Evolutionary conservation across 2,888 invertebrate species (phyloP), one percentile per base, ranked within the genome.

Genomic region (Venusia cambrica): DNA sequence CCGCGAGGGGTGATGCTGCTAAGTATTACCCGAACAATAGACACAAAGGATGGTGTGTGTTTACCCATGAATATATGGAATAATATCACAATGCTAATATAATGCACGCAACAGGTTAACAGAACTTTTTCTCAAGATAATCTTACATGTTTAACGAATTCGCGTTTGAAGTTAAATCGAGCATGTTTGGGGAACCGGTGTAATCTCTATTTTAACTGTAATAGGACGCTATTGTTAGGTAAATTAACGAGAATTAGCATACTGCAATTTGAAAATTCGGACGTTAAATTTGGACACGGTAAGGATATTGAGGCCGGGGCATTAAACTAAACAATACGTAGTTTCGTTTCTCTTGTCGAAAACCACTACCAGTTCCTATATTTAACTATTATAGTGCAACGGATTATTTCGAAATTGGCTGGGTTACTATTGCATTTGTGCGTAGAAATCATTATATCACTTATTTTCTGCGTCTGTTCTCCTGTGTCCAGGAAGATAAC

Each of bases 61-160:
- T 87, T 87, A 85, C 84, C 78, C 81, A 87, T 87, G 87, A 87
- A 87, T 80, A 80, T 77, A 45, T 45, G 51, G 71, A 72, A 70
- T 73, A 74, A 74, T 69, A 57, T 21, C 62, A 84, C 80, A 85
- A 85, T 79, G 73, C 66, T 83, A 85, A 84, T 83, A 72, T 39
- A 33, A 38, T 35, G 67, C 69, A 65, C 62, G 68, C 69, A 78
- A 79, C 87, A 87, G 87, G 87, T 87, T 81, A 80, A 79, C 67
- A 72, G 62, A 59, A 60, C 68, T 73, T 59, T 65, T 75, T 79
- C 79, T 75, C 77, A 74, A 83, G 80, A 83, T 85, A 87, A 87
- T 65, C 69, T 73, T 73, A 55, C 73, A 51, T 85, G 87, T 87
- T 81, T 83, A 87, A 87, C 87, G 87, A 87, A 87, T 87, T 84